Conservation (phyloP, 2,797 vertebrate genomes). For the Tenualosa thibaudeaui region DNA sequence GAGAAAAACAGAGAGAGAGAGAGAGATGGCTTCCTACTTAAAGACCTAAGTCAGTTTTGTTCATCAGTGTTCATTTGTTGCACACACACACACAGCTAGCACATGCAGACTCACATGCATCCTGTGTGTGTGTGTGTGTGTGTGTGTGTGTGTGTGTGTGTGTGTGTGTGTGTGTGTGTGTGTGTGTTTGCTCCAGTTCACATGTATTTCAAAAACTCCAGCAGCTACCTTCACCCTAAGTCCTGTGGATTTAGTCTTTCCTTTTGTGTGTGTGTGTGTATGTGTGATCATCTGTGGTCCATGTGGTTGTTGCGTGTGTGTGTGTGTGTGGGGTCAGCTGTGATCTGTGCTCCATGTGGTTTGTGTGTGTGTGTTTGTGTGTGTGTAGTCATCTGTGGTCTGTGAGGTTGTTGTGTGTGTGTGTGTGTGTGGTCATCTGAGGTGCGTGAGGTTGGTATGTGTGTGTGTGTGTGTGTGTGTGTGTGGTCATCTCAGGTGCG, state of each 20-base stretch:
- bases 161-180: neutral
- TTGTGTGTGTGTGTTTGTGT: neutral
- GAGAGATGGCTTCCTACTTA: no score
- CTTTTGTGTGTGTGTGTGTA: neutral
- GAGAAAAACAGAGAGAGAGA: no score
- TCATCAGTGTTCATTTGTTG: neutral
- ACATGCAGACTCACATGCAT: neutral
- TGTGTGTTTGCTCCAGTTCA: neutral
- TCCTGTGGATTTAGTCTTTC: neutral
- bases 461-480: constrained; percentile 5
- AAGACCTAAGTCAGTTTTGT: no score
- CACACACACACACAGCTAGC: neutral
- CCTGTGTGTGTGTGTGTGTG: neutral
- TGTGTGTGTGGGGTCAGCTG: neutral
- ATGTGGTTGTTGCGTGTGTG: neutral
- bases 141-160: neutral
- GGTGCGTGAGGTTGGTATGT: neutral
- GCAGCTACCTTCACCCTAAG: neutral
- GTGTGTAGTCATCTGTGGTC: neutral
- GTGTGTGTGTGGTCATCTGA: neutral
- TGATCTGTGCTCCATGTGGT: neutral
- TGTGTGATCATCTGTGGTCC: neutral
- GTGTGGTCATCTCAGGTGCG: neutral
- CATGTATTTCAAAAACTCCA: neutral
- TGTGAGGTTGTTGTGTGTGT: neutral